Evolutionary conservation across 30 jellyfish, hydroid and myxozoan genomes (phyloP), one percentile per base, ranked within the genome.

Genomic region (Aurelia aurita complex sp. Pacific): DNA sequence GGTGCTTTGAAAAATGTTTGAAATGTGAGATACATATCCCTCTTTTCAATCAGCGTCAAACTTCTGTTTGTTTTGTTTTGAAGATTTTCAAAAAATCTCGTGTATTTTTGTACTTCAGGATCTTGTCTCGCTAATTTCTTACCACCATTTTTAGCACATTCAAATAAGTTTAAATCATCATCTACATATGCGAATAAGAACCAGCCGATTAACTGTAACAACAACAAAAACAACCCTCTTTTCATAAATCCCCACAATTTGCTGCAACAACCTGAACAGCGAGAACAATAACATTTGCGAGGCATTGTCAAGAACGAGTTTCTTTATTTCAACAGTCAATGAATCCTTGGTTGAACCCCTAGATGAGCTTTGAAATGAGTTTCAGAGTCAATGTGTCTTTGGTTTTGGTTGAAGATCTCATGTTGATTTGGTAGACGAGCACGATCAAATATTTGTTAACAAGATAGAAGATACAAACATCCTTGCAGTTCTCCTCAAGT

Each of bases 171-270:
- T 2, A 82, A 51, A 50, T 70, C 74, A 51, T 82, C 91, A 18
- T 82, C 91, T 11, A 72, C 85, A 35, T 82, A 82, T 2, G 91
- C 61, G 74, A 82, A 82, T 54, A 82, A 51, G 10, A 61, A 62
- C 91, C 91, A 82, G 29, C 91, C 91, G 1, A 82, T 60, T 57
- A 72, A 15, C 40, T 72, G 69, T 2, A 53, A n/a, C 33, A 82
- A 0, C 0, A 34, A 33, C 10, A 82, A 29, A 3, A 76, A 69
- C 34, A 82, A 3, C 1, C 79, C 52, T 69, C 77, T 64, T 18
- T 52, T 57, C 0, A 43, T 0, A 19, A 77, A 12, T 2, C 62
- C 52, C 34, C n/a, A 32, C 42, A 77, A 4, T 15, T 77, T 29
- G 40, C 40, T 12, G 52, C 79, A 77, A 34, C 13, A n/a, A 3